phyloP scores from a whole-genome alignment of 2,113 vertebrate genomes.

The Hippolais icterina region DNA sequence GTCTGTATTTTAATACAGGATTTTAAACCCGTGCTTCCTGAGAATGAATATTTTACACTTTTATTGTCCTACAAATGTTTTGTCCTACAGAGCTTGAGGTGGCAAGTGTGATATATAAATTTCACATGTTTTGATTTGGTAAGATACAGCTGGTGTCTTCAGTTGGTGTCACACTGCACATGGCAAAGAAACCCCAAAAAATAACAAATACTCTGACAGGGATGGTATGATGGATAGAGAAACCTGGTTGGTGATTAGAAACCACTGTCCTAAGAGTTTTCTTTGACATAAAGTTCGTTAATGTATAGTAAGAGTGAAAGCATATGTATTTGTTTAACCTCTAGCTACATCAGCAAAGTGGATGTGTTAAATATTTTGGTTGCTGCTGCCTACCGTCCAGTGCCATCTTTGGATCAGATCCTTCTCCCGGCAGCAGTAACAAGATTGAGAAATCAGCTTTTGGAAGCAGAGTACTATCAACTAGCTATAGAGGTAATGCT shows the following conservation, averaged over 20 bases:
- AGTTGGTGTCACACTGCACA: not conserved
- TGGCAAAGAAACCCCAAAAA: not conserved
- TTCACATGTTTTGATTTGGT: not conserved
- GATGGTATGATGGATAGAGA: not conserved
- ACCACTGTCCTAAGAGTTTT: not conserved
- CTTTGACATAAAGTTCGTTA: not conserved
- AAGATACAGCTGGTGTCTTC: not conserved
- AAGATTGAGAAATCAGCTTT: slow-evolving; percentile 89
- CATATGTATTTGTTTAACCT: not conserved
- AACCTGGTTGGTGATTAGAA: not conserved
- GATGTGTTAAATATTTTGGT: slow-evolving; percentile 94
- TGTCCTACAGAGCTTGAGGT: not conserved
- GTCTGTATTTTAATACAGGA: not conserved
- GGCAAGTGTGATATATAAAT: not conserved
- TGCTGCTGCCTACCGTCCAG: slow-evolving; percentile 87
- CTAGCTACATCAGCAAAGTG: slow-evolving; percentile 96
- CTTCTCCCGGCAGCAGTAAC: slow-evolving; percentile 87
- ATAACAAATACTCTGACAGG: not conserved
- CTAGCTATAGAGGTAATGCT: slow-evolving; percentile 89
- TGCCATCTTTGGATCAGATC: slow-evolving; percentile 94
- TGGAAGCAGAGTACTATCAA: slow-evolving; percentile 94
- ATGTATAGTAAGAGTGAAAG: not conserved
- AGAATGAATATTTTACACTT: not conserved
- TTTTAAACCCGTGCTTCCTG: not conserved
- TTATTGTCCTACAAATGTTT: not conserved